Percentiles rank a stretch among this genome's conserved stretches.
These are phyloP conservation scores for Bombus consobrinus DNA, from an alignment of 1,140 invertebrate species.

Conservation along the genomic window DNA sequence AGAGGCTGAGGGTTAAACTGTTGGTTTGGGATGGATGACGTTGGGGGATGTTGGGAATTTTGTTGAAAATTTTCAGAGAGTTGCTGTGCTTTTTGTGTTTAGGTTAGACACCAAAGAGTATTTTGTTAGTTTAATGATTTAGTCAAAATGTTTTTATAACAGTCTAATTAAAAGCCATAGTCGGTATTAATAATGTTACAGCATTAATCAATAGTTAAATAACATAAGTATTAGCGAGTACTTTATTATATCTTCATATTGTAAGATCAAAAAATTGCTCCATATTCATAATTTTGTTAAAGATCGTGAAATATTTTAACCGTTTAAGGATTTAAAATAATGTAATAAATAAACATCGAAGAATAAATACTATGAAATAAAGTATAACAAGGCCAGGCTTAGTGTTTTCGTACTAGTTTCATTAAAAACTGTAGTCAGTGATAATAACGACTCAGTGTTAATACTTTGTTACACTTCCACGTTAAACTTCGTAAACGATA, in stretches of 20 bases:
- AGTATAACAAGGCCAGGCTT: background rate
- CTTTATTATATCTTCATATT: too few species aligned
- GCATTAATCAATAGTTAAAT: too few species aligned
- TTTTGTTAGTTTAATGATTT: background rate
- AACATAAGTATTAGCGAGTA: too few species aligned
- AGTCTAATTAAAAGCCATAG: too few species aligned
- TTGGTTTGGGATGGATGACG: background rate
- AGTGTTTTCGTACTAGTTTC: background rate
- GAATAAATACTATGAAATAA: background rate
- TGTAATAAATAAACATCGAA: too few species aligned
- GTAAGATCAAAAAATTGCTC: too few species aligned
- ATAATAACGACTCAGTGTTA: background rate
- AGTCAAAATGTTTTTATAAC: too few species aligned
- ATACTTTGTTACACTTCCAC: background rate
- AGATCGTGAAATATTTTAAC: too few species aligned
- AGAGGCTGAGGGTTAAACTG: background rate
- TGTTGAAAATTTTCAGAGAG: background rate
- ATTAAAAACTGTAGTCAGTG: background rate
- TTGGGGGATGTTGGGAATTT: background rate
- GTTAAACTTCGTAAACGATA: conserved; percentile 8
- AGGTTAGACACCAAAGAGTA: background rate
- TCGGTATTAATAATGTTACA: too few species aligned
- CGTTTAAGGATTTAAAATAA: too few species aligned
- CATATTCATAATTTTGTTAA: too few species aligned
- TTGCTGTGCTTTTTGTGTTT: background rate